phyloP scores from a whole-genome alignment of 2,888 invertebrate genomes.

The Sinodicranocentrus sp. region DNA sequence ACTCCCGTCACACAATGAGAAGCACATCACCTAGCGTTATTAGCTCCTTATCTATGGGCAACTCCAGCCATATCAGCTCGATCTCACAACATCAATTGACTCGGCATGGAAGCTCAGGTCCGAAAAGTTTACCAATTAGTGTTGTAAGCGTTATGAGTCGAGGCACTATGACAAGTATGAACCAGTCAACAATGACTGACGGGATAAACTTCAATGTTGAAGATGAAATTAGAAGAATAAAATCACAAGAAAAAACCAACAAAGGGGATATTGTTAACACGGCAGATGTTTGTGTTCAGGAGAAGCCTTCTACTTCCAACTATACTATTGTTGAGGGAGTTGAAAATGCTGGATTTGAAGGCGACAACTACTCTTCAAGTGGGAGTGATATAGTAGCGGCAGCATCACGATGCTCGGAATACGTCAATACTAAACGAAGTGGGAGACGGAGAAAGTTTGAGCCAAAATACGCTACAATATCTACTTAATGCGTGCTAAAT shows the following conservation, averaged over 20 bases:
- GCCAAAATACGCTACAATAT: slow-evolving; percentile 60
- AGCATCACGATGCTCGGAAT: slow-evolving; percentile 36
- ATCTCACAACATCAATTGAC: slow-evolving; percentile 53
- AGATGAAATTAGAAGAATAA: slow-evolving; percentile 64
- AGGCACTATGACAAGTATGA: slow-evolving; percentile 66
- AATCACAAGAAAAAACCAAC: slow-evolving; percentile 14
- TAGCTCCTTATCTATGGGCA: slow-evolving; percentile 59
- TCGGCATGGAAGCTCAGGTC: slow-evolving; percentile 36
- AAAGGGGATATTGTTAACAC: slow-evolving; percentile 49
- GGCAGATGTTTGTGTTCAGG: slow-evolving; percentile 42
- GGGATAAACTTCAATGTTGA: slow-evolving; percentile 49
- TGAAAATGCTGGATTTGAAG: slow-evolving; percentile 40
- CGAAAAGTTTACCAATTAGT: slow-evolving; percentile 69
- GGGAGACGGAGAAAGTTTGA: slow-evolving; percentile 60
- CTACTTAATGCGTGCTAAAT: no score
- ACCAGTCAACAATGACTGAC: slow-evolving; percentile 68
- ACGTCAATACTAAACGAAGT: slow-evolving; percentile 40
- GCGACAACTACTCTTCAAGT: background rate
- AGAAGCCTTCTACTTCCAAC: slow-evolving; percentile 13
- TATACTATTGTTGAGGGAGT: slow-evolving; percentile 17
- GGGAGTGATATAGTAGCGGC: slow-evolving; percentile 31
- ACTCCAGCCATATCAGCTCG: slow-evolving; percentile 64
- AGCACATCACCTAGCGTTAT: slow-evolving; percentile 60
- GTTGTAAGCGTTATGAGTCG: slow-evolving; percentile 67
- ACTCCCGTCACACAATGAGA: slow-evolving; percentile 51